A percentile compares a stretch with the other conserved stretches of the same genome.
These are phyloP conservation scores for Busseola fusca DNA, from an alignment of 2,888 invertebrate species.

Conservation along the genomic window DNA sequence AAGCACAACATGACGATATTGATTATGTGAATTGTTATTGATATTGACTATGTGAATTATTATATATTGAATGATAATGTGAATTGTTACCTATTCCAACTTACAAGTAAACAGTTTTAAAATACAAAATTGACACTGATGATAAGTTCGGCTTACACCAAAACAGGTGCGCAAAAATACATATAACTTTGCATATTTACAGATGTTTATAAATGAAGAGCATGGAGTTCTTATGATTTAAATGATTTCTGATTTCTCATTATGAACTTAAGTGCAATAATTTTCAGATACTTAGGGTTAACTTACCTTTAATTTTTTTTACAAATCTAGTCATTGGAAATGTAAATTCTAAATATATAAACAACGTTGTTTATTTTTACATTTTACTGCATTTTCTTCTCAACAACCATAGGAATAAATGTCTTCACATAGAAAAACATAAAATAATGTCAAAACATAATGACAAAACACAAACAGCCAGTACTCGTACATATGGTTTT, in stretches of 20 bases:
- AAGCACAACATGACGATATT: not conserved
- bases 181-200: not conserved
- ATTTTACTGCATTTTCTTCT: slow-evolving; percentile 44
- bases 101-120: not conserved
- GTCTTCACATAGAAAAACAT: slow-evolving; percentile 8
- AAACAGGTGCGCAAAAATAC: not conserved
- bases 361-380: slow-evolving; percentile 43
- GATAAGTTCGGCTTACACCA: not conserved
- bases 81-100: not conserved
- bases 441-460: slow-evolving; percentile 5
- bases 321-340: slow-evolving; percentile 26
- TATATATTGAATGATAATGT: not conserved
- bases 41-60: too few relatives aligned
- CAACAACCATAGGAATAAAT: slow-evolving; percentile 12
- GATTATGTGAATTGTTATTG: not conserved
- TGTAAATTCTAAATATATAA: slow-evolving; percentile 22
- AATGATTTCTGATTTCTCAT: too few relatives aligned
- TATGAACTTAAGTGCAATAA: not conserved
- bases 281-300: not conserved
- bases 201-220: not conserved
- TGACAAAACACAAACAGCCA: slow-evolving; percentile 32
- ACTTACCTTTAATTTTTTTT: slow-evolving; percentile 28
- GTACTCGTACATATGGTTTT: slow-evolving; percentile 1
- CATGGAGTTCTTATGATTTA: too few relatives aligned
- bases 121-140: not conserved